phyloP scores from a whole-genome alignment of 2,888 invertebrate genomes.

The Temnothorax ravouxi region DNA sequence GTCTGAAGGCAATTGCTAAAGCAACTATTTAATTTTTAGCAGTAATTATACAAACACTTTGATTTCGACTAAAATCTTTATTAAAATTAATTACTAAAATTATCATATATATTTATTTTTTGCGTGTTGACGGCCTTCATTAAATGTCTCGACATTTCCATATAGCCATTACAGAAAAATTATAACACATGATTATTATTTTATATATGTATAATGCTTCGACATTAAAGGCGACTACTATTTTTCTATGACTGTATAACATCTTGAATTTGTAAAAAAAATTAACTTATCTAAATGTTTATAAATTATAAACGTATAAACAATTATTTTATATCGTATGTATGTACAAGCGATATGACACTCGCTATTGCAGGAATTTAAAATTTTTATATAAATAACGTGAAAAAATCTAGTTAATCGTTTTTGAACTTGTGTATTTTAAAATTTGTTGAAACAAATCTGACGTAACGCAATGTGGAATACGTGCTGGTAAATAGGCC shows the following conservation, averaged over 20 bases:
- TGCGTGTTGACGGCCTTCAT: not conserved
- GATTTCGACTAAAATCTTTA: not conserved
- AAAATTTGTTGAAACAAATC: not conserved
- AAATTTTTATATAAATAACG: not conserved
- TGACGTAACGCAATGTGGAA: not conserved
- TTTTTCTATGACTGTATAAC: not conserved
- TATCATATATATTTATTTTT: not conserved
- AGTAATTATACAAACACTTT: not conserved
- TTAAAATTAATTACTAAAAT: not conserved
- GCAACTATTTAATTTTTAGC: not conserved
- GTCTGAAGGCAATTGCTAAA: not conserved
- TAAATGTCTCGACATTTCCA: not conserved
- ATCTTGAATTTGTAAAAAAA: not conserved
- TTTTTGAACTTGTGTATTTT: not conserved
- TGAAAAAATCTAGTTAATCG: not conserved
- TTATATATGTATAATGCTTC: not conserved
- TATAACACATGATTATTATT: slow-evolving; percentile 3
- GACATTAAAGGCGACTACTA: not conserved
- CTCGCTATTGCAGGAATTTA: not conserved
- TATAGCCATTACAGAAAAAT: not conserved
- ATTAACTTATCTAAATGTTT: slow-evolving; percentile 1
- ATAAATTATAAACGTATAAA: not conserved
- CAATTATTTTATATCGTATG: not conserved
- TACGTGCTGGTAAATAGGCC: slow-evolving; percentile 48
- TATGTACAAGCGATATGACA: not conserved